These are phyloP conservation scores for Drosophila longiperda DNA, from an alignment of 2,888 invertebrate genomes.

Conservation along the genomic window DNA sequence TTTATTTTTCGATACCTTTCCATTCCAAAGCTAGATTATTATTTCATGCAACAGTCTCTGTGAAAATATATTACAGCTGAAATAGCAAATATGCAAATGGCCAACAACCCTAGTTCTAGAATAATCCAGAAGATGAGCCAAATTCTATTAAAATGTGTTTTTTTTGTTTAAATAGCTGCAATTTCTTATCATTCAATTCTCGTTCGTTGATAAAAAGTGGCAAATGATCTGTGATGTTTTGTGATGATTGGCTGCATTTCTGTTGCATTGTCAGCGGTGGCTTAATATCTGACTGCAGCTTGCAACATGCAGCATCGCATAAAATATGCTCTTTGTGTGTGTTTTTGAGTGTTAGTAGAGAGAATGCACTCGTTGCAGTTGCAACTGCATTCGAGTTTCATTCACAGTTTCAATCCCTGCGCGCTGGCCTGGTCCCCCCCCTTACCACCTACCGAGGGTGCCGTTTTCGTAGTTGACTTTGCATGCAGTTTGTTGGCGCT, in stretches of 20 bases:
- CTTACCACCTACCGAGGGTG: conserved; percentile 17
- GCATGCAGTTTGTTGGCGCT: conserved; percentile 45
- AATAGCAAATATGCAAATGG: background rate
- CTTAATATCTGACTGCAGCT: conserved; percentile 47
- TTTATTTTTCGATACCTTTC: background rate
- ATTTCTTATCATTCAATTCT: background rate
- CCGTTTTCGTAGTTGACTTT: conserved; percentile 43
- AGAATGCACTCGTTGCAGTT: conserved; percentile 44
- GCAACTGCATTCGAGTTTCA: conserved; percentile 51
- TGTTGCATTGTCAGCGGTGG: conserved; percentile 49
- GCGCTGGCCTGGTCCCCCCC: background rate
- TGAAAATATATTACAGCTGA: no score
- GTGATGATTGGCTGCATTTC: conserved; percentile 29
- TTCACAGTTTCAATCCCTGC: conserved; percentile 43
- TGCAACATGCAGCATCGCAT: conserved; percentile 43
- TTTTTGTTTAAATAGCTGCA: background rate
- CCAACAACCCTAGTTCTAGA: background rate
- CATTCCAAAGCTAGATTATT: accelerated
- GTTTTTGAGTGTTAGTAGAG: conserved; percentile 27
- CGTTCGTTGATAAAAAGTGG: conserved; percentile 23
- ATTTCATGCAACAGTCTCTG: background rate
- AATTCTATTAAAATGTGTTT: background rate
- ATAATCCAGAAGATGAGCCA: background rate
- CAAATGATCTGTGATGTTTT: conserved; percentile 25
- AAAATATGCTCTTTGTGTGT: conserved; percentile 65